Evolutionary conservation across 2,797 vertebrate genomes (phyloP), one percentile per base, ranked within the genome.

Genomic region (Helostoma temminkii): DNA sequence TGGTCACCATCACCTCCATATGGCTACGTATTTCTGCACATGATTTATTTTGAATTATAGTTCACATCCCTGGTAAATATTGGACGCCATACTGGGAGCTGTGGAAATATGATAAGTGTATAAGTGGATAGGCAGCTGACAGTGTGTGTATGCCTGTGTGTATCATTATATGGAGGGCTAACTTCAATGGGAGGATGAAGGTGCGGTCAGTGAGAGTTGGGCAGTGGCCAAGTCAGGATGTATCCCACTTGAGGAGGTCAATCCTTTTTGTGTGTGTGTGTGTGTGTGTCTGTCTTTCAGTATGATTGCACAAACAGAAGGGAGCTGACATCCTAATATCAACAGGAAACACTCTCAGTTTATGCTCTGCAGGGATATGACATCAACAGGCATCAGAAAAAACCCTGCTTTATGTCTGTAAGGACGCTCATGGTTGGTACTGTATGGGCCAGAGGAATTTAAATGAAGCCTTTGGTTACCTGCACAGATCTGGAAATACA

Each of bases 321-420:
- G 81, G 45, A 69, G 76, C 78, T 16, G 74, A 88, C 80, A 76
- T 87, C 73, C 74, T 81, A 71, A 76, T 66, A 83, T 86, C 84
- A 89, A 88, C 91, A 90, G 91, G 89, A 90, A 92, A 83, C 75
- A 71, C 83, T 79, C 77, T 65, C 3, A 3, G 74, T 81, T 83
- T 82, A 77, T 82, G 76, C 42, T 84, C 82, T 69, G 36, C 63
- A 43, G 84, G 84, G 82, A 85, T 24, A 71, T 89, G 85, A 92
- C 87, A 90, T 90, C 89, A 88, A 60, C 79, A 65, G 66, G 76
- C 74, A 66, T 58, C 50, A 74, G 78, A 68, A 80, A 88, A 85
- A 80, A 32, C 42, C 70, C 67, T 1, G 74, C 72, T 60, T 42
- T 73, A 65, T 70, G 80, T 74, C 68, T 54, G 52, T n/a, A 3